Base-by-base conservation (phyloP, 2,888 invertebrate genomes). In the Leucophora obtusa region DNA sequence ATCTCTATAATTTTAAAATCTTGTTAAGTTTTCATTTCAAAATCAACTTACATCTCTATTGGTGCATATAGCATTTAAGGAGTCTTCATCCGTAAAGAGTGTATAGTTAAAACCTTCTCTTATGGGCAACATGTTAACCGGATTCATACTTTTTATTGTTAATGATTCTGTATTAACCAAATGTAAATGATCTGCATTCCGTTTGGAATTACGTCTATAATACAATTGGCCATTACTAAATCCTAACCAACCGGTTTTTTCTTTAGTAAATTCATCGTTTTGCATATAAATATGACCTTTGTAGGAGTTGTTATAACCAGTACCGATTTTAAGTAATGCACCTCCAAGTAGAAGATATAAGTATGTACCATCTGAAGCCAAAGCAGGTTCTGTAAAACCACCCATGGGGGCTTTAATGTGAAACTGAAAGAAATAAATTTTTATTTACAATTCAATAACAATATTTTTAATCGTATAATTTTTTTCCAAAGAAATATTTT, bases 231-330 rank as follows among this genome's bases (percentile, higher is more conserved):
- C 94, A 90, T 94, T 94, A 88, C 96, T 96, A 91, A 93, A 96
- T 21, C 97, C 96, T 82, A 98, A 91, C 95, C 96, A 97, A 62
- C 96, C 96, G 83, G 92, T 93, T 60, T 93, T 93, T 87, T 96
- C 96, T 83, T 94, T 94, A 8, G 94, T 94, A 88, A 97, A 96
- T 89, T 97, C 95, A 28, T 94, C 93, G 89, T 96, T 96, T 88
- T 95, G 94, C 83, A 94, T 91, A 88, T 97, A 96, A 21, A 97
- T 92, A 87, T 96, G 95, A n/a, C 97, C 98, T 90, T 95, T 95
- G 83, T 97, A 93, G 8, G 98, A 97, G 83, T 96, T 97, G 63
- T 96, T 96, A 88, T 97, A 97, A 8, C 99, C 99, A 65, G 98
- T 96, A 17, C 99, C 99, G 82, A 99, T 94, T 92, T 99, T 99